phyloP scores from a whole-genome alignment of 2,797 vertebrate species.

The Anas bernieri region DNA sequence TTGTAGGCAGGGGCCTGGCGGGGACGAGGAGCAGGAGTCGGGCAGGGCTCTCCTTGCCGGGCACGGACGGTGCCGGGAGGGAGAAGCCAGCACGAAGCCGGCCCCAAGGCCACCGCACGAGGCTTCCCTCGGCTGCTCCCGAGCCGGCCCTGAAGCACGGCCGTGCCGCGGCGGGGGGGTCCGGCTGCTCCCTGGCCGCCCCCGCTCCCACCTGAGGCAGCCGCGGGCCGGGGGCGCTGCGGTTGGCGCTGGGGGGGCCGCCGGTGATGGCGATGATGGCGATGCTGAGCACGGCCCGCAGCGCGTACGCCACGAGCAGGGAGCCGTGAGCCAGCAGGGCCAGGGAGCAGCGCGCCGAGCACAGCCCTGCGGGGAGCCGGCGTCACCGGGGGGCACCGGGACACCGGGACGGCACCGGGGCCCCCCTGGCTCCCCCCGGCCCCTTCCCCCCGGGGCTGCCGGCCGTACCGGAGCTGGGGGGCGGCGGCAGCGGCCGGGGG shows the following conservation, averaged over 20 bases:
- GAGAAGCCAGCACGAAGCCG: too few species aligned
- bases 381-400: not conserved
- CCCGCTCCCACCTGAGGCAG: too few species aligned
- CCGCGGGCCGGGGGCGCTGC: too few species aligned
- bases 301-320: conserved; percentile 84
- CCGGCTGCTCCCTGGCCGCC: too few species aligned
- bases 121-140: not conserved
- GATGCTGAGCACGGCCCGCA: conserved; percentile 89
- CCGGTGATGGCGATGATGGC: conserved; percentile 88
- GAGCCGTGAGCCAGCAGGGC: conserved; percentile 85
- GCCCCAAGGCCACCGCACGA: not conserved
- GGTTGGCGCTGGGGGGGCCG: conserved; percentile 30
- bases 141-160: not conserved
- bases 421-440: too few species aligned
- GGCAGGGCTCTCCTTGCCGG: not conserved
- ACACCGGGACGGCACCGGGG: not conserved
- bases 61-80: not conserved
- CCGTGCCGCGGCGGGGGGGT: not conserved
- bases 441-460: too few species aligned
- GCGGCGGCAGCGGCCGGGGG: too few species aligned
- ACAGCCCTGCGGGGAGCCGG: conserved; percentile 31
- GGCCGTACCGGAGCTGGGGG: too few species aligned
- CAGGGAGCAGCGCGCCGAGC: conserved; percentile 84
- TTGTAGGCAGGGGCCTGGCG: conserved; percentile 79
- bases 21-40: not conserved